Percentiles rank a stretch among this genome's conserved stretches.
Evolutionary conservation across 2,113 vertebrate species (phyloP).

Genomic region (Rhea pennata): DNA sequence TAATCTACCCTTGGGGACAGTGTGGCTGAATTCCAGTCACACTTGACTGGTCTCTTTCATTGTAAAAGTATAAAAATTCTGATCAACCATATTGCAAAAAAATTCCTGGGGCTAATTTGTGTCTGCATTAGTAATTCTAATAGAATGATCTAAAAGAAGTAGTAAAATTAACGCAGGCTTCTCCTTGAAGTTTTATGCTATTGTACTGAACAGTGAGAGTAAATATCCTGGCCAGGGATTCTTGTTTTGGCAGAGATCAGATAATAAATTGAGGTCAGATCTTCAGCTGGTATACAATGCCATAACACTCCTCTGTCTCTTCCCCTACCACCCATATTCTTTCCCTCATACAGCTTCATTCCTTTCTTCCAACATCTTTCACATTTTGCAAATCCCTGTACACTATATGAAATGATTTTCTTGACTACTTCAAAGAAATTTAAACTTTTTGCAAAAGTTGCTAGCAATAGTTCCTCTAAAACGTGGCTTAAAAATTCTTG

Average conservation of each 20-base stretch:
- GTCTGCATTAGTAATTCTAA: neutral
- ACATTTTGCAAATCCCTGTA: neutral
- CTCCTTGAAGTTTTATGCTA: neutral
- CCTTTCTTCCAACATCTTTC: neutral
- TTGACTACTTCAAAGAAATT: neutral
- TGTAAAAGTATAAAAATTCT: neutral
- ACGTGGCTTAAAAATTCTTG: neutral
- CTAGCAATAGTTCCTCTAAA: neutral
- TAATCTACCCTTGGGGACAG: neutral
- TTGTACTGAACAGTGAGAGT: neutral
- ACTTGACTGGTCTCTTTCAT: neutral
- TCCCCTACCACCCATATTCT: neutral
- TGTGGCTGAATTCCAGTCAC: neutral
- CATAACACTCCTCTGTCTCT: neutral
- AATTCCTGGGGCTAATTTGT: neutral
- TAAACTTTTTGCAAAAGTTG: neutral
- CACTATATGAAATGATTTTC: neutral
- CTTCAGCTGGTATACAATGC: neutral
- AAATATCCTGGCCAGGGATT: neutral
- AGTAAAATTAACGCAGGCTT: neutral
- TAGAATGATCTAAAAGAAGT: neutral
- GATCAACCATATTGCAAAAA: neutral
- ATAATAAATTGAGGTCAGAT: neutral
- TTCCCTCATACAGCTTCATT: neutral
- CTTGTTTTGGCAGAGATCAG: neutral